Percentiles rank a stretch among this genome's conserved stretches.
phyloP scores from a whole-genome alignment of 53 echinoderm and acorn worm genomes.

The Echinarachnius parma region DNA sequence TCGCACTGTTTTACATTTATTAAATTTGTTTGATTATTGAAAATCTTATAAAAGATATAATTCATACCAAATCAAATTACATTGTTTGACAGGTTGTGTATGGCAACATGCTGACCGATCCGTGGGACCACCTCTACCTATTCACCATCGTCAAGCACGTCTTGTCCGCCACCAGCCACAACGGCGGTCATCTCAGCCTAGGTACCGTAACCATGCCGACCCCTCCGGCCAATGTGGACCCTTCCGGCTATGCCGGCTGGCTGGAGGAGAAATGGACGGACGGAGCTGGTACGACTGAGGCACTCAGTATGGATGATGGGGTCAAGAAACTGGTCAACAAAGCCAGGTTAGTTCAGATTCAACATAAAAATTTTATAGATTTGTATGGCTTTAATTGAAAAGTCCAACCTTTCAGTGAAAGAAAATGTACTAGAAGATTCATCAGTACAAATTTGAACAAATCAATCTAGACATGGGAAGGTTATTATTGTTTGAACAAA shows the following conservation, averaged over 20 bases:
- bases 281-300: constrained; percentile 47
- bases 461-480: no score
- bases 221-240: constrained; percentile 94
- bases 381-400: no score
- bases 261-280: constrained; percentile 76
- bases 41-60: no score
- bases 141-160: constrained; percentile 57
- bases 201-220: constrained; percentile 68
- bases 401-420: no score
- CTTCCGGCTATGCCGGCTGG: constrained; percentile 72
- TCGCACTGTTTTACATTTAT: no score
- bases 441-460: no score
- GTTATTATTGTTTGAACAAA: no score
- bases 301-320: constrained; percentile 56
- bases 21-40: no score
- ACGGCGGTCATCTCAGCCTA: constrained; percentile 62
- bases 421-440: no score
- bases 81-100: constrained; percentile 93
- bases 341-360: constrained; percentile 74
- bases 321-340: constrained; percentile 69
- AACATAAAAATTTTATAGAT: no score
- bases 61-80: no score
- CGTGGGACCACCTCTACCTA: constrained; percentile 73
- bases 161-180: constrained; percentile 60
- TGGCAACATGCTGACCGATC: constrained; percentile 80